Conservation (phyloP, 2,113 vertebrate genomes). For the Aix galericulata region DNA sequence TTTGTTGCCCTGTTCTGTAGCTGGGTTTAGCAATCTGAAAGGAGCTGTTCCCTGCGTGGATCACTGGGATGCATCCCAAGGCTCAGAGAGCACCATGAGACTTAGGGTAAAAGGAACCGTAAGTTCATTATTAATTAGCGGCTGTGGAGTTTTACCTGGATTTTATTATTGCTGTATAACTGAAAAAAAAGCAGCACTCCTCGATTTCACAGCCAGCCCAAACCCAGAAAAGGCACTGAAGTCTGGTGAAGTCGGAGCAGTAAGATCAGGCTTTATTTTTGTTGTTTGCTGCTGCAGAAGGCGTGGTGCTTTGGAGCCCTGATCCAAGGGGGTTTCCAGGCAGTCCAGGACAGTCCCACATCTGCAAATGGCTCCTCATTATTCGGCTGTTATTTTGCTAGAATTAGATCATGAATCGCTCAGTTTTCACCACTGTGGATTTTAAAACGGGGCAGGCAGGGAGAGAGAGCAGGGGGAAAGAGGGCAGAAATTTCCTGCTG, state of each 20-base stretch:
- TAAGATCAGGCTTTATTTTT: not conserved
- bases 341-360: not conserved
- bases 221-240: not conserved
- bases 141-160: not conserved
- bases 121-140: not conserved
- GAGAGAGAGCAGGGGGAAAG: not conserved
- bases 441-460: not conserved
- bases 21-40: not conserved
- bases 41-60: not conserved
- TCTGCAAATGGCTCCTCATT: not conserved
- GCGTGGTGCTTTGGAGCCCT: not conserved
- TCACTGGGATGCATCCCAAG: not conserved
- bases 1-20: not conserved
- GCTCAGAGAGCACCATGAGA: not conserved
- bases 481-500: not conserved
- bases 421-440: not conserved
- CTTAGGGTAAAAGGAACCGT: not conserved
- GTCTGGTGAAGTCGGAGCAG: fast-evolving
- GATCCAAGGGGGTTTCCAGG: not conserved
- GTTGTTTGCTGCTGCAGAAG: not conserved
- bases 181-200: not conserved
- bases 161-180: not conserved
- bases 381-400: not conserved
- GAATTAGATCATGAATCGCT: not conserved
- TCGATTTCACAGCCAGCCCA: not conserved